Conservation (phyloP, 1,140 invertebrate species). For the Gryllus bimaculatus region DNA sequence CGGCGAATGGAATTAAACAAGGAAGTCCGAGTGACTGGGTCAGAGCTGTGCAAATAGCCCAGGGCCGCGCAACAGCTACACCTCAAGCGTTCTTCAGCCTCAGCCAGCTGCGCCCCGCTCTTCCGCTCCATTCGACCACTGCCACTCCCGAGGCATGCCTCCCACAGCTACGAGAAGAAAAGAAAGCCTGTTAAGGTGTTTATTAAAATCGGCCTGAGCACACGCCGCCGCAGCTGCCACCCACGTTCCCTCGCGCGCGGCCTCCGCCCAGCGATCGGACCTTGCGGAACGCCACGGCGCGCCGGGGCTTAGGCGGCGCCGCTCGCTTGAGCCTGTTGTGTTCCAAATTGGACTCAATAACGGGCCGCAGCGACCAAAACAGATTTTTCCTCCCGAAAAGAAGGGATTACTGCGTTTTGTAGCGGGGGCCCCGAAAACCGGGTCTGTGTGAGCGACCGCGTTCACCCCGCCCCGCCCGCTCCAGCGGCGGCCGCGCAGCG, state of each 20-base stretch:
- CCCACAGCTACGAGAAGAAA: background rate
- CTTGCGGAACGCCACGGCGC: background rate
- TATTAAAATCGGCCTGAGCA: background rate
- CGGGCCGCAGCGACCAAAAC: background rate
- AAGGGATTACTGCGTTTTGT: background rate
- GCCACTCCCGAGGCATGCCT: too few species aligned
- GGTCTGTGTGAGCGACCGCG: too few species aligned
- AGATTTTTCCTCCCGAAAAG: background rate
- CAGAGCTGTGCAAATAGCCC: too few species aligned
- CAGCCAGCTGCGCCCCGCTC: background rate
- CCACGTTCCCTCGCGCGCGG: background rate
- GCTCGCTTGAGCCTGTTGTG: background rate
- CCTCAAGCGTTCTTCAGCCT: too few species aligned
- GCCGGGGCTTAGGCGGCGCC: background rate
- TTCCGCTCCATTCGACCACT: too few species aligned
- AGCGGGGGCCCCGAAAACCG: background rate
- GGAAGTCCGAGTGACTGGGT: too few species aligned
- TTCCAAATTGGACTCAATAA: conserved; percentile 1
- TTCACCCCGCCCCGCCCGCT: background rate
- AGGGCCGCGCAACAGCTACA: too few species aligned
- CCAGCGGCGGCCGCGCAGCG: background rate
- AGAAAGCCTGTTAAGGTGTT: background rate
- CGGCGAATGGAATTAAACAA: too few species aligned
- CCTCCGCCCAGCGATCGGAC: background rate
- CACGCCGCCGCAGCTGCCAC: background rate